These are phyloP conservation scores for Drosophila guanche DNA, from an alignment of 1,140 invertebrate species.

Conservation along the genomic window DNA sequence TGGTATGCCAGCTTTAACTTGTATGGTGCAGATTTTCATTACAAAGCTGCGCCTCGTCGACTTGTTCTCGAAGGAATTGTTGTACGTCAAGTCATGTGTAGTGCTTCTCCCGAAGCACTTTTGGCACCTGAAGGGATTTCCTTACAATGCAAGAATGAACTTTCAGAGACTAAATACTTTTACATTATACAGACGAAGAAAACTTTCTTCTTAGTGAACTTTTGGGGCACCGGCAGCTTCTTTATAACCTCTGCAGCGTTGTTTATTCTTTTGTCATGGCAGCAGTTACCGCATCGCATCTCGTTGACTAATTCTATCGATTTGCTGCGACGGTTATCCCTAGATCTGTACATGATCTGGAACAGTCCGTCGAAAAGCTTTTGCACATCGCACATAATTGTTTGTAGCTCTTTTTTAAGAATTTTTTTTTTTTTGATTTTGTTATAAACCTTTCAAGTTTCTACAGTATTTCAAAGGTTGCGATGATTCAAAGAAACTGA, in stretches of 20 bases:
- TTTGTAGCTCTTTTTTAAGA: neutral
- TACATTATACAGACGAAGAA: slow-evolving; percentile 2
- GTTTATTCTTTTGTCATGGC: slow-evolving; percentile 15
- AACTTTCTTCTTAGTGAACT: too few species aligned
- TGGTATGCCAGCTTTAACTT: too few species aligned
- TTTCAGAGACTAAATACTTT: too few species aligned
- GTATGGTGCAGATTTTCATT: slow-evolving; percentile 24
- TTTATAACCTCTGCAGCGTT: neutral
- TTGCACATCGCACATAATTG: slow-evolving; percentile 40
- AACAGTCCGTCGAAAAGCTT: slow-evolving; percentile 43
- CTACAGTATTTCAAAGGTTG: too few species aligned
- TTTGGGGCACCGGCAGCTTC: too few species aligned
- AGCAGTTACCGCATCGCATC: slow-evolving; percentile 54
- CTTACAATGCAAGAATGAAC: too few species aligned
- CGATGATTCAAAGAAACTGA: too few species aligned
- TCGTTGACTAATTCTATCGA: slow-evolving; percentile 31
- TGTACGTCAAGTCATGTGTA: too few species aligned
- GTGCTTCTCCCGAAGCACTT: too few species aligned
- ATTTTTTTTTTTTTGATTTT: neutral
- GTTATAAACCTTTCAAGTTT: too few species aligned
- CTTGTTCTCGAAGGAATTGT: slow-evolving; percentile 3
- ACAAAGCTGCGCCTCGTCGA: slow-evolving; percentile 11
- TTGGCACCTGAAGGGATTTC: too few species aligned
- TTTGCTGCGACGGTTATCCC: neutral
- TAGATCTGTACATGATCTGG: slow-evolving; percentile 9